Conservation (phyloP, 2,113 vertebrate species). For the Piprites chloris region DNA sequence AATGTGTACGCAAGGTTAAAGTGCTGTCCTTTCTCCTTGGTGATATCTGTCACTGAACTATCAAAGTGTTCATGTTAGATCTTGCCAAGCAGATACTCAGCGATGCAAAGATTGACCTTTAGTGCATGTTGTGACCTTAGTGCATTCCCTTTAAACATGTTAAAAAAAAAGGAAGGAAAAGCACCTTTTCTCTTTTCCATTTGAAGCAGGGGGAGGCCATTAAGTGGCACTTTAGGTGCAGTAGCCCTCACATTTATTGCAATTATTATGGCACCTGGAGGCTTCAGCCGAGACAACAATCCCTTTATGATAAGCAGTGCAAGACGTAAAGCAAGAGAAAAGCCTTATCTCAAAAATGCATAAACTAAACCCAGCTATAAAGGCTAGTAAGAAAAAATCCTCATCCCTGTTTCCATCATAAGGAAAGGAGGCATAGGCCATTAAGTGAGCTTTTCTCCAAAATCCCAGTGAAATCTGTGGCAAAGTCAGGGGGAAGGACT, state of each 20-base stretch:
- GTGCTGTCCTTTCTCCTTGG: constrained; percentile 13
- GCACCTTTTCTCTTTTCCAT: neutral
- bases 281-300: neutral
- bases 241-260: neutral
- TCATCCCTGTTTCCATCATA: neutral
- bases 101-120: neutral
- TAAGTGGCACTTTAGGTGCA: neutral
- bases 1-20: constrained; percentile 37
- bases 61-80: neutral
- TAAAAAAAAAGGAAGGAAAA: neutral
- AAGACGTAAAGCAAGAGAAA: neutral
- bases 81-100: neutral
- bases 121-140: neutral
- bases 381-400: neutral
- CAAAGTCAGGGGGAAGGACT: neutral
- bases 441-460: neutral
- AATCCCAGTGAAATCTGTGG: neutral
- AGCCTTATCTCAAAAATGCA: neutral
- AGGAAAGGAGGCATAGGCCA: neutral
- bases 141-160: neutral
- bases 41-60: constrained; percentile 35
- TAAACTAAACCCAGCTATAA: neutral
- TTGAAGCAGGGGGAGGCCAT: neutral
- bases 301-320: neutral
- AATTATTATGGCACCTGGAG: neutral